A percentile compares a stretch with the other conserved stretches of the same genome.
Conservation (phyloP, 2,888 invertebrate genomes). For the Rhynchonema sp. region DNA sequence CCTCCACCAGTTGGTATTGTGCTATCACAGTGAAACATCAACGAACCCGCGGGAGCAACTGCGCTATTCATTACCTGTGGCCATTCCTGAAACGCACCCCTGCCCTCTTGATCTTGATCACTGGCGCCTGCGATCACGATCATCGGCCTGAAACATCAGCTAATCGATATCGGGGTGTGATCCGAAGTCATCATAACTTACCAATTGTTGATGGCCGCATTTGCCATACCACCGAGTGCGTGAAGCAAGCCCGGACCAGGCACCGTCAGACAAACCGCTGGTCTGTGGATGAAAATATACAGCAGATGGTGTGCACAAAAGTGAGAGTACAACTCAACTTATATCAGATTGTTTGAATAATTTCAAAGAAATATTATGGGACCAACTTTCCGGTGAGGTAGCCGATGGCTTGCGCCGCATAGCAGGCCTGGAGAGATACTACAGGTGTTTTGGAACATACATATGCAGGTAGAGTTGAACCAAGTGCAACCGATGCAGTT, state of each 20-base stretch:
- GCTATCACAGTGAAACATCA: too few species aligned
- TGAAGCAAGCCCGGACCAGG: slow-evolving; percentile 87
- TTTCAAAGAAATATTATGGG: background rate
- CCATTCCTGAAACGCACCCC: slow-evolving; percentile 90
- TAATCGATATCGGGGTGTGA: background rate
- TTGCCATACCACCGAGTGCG: slow-evolving; percentile 80
- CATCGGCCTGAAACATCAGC: slow-evolving; percentile 44
- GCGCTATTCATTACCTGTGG: slow-evolving; percentile 49
- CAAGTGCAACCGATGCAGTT: background rate
- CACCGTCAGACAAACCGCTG: slow-evolving; percentile 62
- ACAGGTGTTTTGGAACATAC: background rate
- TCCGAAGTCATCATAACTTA: too few species aligned
- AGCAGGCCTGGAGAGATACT: slow-evolving; percentile 43
- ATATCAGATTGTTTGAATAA: too few species aligned
- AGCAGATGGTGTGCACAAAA: background rate
- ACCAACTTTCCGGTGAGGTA: slow-evolving; percentile 61
- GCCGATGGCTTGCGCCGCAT: slow-evolving; percentile 88
- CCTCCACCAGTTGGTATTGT: too few species aligned
- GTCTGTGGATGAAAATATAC: slow-evolving; percentile 22
- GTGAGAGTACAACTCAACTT: background rate
- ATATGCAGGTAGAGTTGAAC: background rate
- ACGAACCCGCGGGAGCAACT: background rate
- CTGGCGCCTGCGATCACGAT: slow-evolving; percentile 78
- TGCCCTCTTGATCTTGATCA: slow-evolving; percentile 72
- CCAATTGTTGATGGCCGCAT: slow-evolving; percentile 89